Conservation (phyloP, 1,140 invertebrate genomes). For the Zaprionus camerounensis region DNA sequence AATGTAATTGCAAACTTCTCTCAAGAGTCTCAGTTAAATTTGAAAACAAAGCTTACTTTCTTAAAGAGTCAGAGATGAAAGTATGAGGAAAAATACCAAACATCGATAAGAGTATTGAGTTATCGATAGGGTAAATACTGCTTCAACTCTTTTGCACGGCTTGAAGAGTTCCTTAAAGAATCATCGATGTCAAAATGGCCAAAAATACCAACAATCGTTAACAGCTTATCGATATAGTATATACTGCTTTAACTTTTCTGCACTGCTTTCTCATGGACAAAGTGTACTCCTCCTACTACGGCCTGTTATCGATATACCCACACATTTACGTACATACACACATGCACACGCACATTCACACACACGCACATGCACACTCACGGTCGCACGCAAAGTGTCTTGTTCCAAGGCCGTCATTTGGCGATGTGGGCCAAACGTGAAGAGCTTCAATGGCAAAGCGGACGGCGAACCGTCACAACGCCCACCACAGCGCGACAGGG, state of each 20-base stretch:
- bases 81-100: neutral
- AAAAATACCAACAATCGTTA: neutral
- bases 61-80: neutral
- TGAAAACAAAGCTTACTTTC: neutral
- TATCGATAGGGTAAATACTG: neutral
- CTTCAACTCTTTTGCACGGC: neutral
- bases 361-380: neutral
- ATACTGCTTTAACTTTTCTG: neutral
- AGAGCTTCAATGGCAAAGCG: constrained; percentile 31
- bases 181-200: neutral
- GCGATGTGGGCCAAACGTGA: constrained; percentile 42
- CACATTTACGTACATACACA: neutral
- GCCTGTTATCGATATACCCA: neutral
- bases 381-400: constrained; percentile 9
- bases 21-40: neutral
- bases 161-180: neutral
- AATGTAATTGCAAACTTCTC: neutral
- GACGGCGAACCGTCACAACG: constrained; percentile 19
- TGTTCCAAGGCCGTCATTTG: constrained; percentile 36
- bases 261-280: neutral
- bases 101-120: neutral
- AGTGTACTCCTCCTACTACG: neutral
- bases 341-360: neutral
- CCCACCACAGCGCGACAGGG: constrained; percentile 40
- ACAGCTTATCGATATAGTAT: neutral